Percentiles rank a stretch among this genome's conserved stretches.
Conservation (phyloP, 2,888 invertebrate genomes). For the Eretmocerus hayati region DNA sequence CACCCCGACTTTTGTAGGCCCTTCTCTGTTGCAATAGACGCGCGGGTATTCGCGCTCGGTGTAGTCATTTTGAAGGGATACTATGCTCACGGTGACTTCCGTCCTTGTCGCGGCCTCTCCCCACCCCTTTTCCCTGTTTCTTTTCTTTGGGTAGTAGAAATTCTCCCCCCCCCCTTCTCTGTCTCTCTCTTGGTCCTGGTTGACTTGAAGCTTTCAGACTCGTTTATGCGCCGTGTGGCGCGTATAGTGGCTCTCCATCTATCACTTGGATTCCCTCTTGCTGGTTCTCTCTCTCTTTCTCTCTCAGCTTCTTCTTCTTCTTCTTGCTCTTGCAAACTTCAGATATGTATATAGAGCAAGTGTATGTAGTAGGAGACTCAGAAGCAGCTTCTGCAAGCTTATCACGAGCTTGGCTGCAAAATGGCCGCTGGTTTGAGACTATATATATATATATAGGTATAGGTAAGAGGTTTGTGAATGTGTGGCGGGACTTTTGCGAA, state of each 20-base stretch:
- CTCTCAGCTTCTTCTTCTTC: too few species aligned
- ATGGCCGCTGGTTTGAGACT: slow-evolving; percentile 23
- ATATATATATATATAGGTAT: too few species aligned
- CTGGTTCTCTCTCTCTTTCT: slow-evolving; percentile 13
- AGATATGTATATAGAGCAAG: too few species aligned
- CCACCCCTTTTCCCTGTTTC: slow-evolving; percentile 16
- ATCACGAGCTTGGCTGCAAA: slow-evolving; percentile 18
- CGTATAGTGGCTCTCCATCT: slow-evolving; percentile 15
- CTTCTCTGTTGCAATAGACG: slow-evolving; percentile 6
- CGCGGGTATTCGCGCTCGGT: too few species aligned
- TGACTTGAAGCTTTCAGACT: slow-evolving; percentile 18
- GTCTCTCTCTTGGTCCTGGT: too few species aligned
- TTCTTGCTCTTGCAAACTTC: too few species aligned
- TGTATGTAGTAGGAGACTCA: slow-evolving; percentile 25
- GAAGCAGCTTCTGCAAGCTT: neutral
- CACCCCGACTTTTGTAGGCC: neutral
- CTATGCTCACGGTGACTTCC: too few species aligned
- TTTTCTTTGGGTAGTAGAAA: slow-evolving; percentile 1
- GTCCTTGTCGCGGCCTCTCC: slow-evolving; percentile 18
- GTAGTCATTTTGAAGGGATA: too few species aligned
- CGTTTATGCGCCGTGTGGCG: slow-evolving; percentile 15
- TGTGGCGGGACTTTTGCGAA: too few species aligned
- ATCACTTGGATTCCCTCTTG: slow-evolving; percentile 19
- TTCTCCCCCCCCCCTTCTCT: neutral
- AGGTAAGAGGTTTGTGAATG: too few species aligned